A percentile compares a stretch with the other conserved stretches of the same genome.
Evolutionary conservation across 2,888 invertebrate genomes (phyloP).

Genomic region (Oligia strigilis): DNA sequence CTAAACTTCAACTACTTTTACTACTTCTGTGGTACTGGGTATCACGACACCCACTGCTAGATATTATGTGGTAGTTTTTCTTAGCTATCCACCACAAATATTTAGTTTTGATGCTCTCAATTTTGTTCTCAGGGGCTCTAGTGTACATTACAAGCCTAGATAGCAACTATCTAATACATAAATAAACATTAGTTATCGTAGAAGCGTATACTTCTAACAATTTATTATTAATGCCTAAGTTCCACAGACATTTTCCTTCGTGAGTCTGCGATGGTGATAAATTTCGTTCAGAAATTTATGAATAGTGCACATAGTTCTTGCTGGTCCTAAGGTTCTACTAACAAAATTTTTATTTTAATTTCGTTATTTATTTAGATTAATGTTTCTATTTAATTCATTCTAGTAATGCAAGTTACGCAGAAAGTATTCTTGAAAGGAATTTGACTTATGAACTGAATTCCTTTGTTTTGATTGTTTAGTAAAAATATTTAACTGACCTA

Average conservation of each 20-base stretch:
- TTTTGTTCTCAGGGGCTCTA: background rate
- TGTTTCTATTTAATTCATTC: conserved; percentile 25
- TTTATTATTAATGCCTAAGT: conserved; percentile 57
- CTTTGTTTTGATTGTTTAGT: conserved; percentile 12
- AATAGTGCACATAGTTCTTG: conserved; percentile 38
- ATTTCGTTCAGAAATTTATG: conserved; percentile 56
- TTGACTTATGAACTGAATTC: background rate
- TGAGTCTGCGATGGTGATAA: conserved; percentile 42
- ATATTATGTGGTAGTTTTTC: background rate
- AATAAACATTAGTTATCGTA: conserved; percentile 48
- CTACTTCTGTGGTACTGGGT: no score
- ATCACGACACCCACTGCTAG: background rate
- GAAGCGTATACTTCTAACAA: conserved; percentile 51
- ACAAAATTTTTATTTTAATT: conserved; percentile 16
- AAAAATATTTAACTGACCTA: background rate
- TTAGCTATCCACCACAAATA: no score
- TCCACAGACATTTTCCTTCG: conserved; percentile 52
- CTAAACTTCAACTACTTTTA: no score
- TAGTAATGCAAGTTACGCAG: background rate
- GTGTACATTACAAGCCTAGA: conserved; percentile 15
- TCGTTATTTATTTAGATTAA: conserved; percentile 1
- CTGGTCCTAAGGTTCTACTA: conserved; percentile 1
- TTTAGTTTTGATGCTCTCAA: background rate
- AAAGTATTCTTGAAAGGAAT: conserved; percentile 23
- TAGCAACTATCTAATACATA: conserved; percentile 38